Evolutionary conservation across 2,888 invertebrate species (phyloP), one percentile per base, ranked within the genome.

Genomic region (Epirrita christyi): DNA sequence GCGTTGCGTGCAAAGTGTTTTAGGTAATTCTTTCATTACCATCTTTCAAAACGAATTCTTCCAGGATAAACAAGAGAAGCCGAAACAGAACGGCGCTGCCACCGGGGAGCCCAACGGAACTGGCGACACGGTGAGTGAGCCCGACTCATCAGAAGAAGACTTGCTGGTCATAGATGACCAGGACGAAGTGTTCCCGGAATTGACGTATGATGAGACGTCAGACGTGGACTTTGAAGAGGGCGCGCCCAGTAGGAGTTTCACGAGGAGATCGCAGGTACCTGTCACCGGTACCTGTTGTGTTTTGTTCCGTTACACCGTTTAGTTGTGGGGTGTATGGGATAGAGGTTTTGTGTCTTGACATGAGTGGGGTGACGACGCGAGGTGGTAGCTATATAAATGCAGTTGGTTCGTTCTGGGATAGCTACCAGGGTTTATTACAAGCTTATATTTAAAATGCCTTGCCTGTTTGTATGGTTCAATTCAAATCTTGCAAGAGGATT

Each of bases 131-230:
- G 82, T 81, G 76, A 88, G 85, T 80, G 83, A 78, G 56, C 80
- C 78, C 48, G 55, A 50, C 44, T 56, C 55, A 8, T 76, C 79
- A 37, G 80, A 75, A 37, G 82, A 79, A 44, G 80, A 78, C 60
- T 74, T 59, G 68, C 76, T 80, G 63, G 78, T 86, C 57, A 76
- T 77, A 48, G 75, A 80, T 47, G 83, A 83, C 32, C 59, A 59
- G 69, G 92, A 91, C 72, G 91, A 91, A 60, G 69, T 85, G 78
- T 92, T 88, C 80, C 92, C 92, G 44, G 92, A 92, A 72, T 80
- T 92, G 59, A 76, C 88, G 36, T 92, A 92, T 65, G 92, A 88
- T 48, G 92, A 91, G 49, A 80, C 76, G 27, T 88, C 88, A 0
- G 89, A 89, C 61, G 78, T 73, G 32, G 88, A 86, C 59, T 83